A percentile compares a stretch with the other conserved stretches of the same genome.
phyloP scores from a whole-genome alignment of 2,113 vertebrate species.

The Arizona elegans region DNA sequence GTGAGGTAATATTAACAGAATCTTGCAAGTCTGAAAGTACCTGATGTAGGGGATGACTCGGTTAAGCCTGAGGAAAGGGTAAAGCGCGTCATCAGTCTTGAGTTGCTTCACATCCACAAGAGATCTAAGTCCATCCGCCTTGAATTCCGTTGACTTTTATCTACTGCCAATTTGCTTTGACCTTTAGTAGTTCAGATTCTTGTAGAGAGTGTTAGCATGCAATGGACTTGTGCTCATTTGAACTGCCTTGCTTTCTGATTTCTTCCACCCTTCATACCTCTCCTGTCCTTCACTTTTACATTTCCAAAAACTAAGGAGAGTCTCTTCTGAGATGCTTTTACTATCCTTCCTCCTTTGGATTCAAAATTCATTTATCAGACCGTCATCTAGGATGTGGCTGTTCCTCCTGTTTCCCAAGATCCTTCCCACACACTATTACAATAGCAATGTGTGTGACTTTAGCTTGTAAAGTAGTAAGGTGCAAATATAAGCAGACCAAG shows the following conservation, averaged over 20 bases:
- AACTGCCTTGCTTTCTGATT: neutral
- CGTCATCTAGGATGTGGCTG: neutral
- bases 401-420: neutral
- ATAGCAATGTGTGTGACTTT: neutral
- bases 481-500: neutral
- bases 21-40: neutral
- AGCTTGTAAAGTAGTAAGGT: neutral
- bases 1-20: neutral
- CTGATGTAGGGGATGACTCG: neutral
- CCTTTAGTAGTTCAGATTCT: neutral
- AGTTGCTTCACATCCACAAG: neutral
- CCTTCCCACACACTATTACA: neutral
- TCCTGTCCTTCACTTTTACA: neutral
- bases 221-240: neutral
- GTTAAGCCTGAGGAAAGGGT: neutral
- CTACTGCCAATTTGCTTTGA: neutral
- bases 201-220: neutral
- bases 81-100: neutral
- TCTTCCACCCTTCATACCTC: neutral
- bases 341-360: neutral
- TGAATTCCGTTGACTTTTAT: neutral
- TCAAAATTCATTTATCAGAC: neutral
- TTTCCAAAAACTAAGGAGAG: neutral
- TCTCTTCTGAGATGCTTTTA: neutral
- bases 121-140: neutral